phyloP scores from a whole-genome alignment of 2,113 vertebrate species.

The Ariopsis seemanni region DNA sequence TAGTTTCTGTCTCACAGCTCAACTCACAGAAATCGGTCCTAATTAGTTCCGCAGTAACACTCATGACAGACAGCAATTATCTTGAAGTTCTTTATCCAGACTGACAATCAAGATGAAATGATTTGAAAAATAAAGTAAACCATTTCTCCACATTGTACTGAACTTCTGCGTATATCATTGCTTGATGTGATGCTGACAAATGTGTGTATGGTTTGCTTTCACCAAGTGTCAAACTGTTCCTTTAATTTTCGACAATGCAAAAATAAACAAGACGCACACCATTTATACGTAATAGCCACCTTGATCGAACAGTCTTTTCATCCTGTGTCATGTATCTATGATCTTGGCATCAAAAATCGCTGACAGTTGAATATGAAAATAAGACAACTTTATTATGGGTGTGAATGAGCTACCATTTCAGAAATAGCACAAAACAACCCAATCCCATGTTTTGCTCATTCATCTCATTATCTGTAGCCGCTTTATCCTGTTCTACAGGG shows the following conservation, averaged over 20 bases:
- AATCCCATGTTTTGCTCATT: background rate
- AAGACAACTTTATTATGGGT: background rate
- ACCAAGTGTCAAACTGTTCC: background rate
- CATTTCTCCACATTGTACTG: constrained; percentile 15
- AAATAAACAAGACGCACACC: background rate
- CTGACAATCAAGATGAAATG: constrained; percentile 41
- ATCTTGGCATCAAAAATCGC: background rate
- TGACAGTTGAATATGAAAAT: background rate
- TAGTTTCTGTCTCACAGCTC: constrained; percentile 17
- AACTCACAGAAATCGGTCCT: constrained; percentile 38
- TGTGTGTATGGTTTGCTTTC: background rate
- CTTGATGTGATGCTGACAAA: background rate
- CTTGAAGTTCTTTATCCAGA: constrained; percentile 19
- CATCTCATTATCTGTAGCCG: too few species aligned
- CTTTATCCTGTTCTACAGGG: too few species aligned
- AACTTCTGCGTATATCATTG: background rate
- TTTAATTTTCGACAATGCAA: background rate
- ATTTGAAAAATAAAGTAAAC: constrained; percentile 22
- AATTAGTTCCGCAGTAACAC: constrained; percentile 50
- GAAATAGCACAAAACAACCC: background rate
- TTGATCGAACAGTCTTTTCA: background rate
- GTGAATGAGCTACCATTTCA: background rate
- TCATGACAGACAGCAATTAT: constrained; percentile 43
- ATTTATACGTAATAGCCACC: background rate
- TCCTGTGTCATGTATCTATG: background rate